phyloP scores from a whole-genome alignment of 1,140 invertebrate species.

The Physella acuta region DNA sequence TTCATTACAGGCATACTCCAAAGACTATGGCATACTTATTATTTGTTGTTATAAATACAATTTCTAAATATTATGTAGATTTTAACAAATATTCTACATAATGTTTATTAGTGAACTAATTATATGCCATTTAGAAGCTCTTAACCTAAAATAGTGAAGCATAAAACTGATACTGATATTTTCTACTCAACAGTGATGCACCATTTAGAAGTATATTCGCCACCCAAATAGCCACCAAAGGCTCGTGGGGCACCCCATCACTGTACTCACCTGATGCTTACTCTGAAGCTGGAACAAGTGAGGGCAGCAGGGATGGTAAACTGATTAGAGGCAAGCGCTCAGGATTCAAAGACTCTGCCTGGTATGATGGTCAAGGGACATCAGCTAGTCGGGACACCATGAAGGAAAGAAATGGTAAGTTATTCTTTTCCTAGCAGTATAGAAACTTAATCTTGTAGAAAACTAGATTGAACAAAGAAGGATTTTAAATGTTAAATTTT shows the following conservation, averaged over 20 bases:
- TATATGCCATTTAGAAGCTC: too few relatives aligned
- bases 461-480: background rate
- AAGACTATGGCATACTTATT: background rate
- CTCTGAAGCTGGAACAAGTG: constrained; percentile 13
- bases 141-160: too few relatives aligned
- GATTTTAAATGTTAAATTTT: background rate
- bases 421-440: background rate
- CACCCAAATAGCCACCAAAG: constrained; percentile 19
- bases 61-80: background rate
- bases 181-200: constrained; percentile 1
- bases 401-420: background rate
- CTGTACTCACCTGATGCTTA: constrained; percentile 21
- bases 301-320: constrained; percentile 16
- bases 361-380: constrained; percentile 21
- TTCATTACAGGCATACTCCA: too few relatives aligned
- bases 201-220: constrained; percentile 25
- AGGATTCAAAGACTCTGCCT: constrained; percentile 26
- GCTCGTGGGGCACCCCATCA: constrained; percentile 15
- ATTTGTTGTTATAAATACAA: background rate
- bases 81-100: background rate
- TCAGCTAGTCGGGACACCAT: background rate
- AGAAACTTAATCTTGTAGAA: background rate
- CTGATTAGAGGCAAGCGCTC: constrained; percentile 14
- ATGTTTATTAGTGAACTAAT: background rate
- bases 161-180: background rate